Evolutionary conservation across 2,113 vertebrate species (phyloP), one percentile per base, ranked within the genome.

Genomic region (Neodontobutis hainanensis): DNA sequence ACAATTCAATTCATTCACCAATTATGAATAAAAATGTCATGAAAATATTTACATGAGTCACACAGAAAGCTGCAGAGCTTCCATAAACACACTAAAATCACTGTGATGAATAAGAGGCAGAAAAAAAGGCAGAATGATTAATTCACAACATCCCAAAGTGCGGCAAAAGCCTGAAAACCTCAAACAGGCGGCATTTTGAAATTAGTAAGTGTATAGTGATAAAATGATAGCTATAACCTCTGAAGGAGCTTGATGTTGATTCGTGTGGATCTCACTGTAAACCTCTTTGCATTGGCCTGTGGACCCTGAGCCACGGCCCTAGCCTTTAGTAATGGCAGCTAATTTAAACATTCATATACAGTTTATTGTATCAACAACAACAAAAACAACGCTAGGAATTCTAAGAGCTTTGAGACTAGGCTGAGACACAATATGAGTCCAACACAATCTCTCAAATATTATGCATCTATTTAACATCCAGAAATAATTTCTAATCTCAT

Each of bases 121-220:
- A 34, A 19, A 59, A n/a, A 27, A 2, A 58, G 15, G 40, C n/a
- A 46, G 6, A 27, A 19, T 53, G 3, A 53, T 11, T 49, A 11
- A 50, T 53, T 69, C 50, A 52, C 55, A 12, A 49, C 14, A 59
- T 59, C 46, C 46, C 45, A 40, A 27, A 27, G 48, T 50, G 8
- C 55, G 48, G 27, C 60, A 12, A 50, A 1, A 57, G 38, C 48
- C 14, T 45, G 52, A 16, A 6, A 11, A 36, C 8, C n/a, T 5
- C 63, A 12, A 5, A 64, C 32, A 70, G 11, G 9, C 48, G 50
- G 50, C 4, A 11, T 53, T 56, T 46, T 56, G 36, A 60, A 68
- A 65, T 35, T 27, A 40, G 27, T 51, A 42, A 61, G 55, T 7
- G n/a, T 53, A 19, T 14, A 63, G 36, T 9, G 8, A 11, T 27